Evolutionary conservation across 2,888 invertebrate species (phyloP).

Genomic region (Leptinotarsa peninsularis): DNA sequence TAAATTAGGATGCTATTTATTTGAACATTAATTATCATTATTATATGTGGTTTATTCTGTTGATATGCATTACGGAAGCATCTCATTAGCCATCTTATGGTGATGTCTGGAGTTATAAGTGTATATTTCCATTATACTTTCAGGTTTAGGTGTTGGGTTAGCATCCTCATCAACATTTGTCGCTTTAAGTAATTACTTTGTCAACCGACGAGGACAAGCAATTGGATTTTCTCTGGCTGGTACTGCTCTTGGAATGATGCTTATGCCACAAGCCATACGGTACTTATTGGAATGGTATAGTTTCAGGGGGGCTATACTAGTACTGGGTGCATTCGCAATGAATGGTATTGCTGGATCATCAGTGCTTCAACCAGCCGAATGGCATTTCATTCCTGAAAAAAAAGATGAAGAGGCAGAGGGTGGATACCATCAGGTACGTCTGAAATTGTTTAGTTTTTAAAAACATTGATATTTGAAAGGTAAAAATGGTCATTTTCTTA

Average conservation of each 20-base stretch:
- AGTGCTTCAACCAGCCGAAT: slow-evolving; percentile 77
- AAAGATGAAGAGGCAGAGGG: slow-evolving; percentile 67
- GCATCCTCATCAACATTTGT: slow-evolving; percentile 84
- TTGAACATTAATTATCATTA: background rate
- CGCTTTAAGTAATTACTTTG: slow-evolving; percentile 82
- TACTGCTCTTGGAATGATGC: slow-evolving; percentile 82
- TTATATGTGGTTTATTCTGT: background rate
- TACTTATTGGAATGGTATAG: slow-evolving; percentile 73
- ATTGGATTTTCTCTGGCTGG: slow-evolving; percentile 85
- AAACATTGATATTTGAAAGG: too few species aligned
- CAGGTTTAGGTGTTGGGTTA: slow-evolving; percentile 82
- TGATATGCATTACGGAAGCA: too few species aligned
- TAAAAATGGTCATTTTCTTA: too few species aligned
- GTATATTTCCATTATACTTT: slow-evolving; percentile 48
- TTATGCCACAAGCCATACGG: slow-evolving; percentile 82
- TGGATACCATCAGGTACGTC: slow-evolving; percentile 61
- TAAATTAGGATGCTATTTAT: too few species aligned
- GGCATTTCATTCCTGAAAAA: slow-evolving; percentile 75
- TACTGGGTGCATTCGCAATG: slow-evolving; percentile 76
- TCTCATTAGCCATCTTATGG: too few species aligned
- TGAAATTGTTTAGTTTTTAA: background rate
- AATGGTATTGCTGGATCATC: slow-evolving; percentile 77
- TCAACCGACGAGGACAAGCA: slow-evolving; percentile 82
- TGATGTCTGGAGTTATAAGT: too few species aligned
- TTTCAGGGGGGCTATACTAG: slow-evolving; percentile 77